A percentile compares a stretch with the other conserved stretches of the same genome.
These are phyloP conservation scores for Ramazzottius varieornatus DNA, from an alignment of 2,888 invertebrate species.

Conservation along the genomic window DNA sequence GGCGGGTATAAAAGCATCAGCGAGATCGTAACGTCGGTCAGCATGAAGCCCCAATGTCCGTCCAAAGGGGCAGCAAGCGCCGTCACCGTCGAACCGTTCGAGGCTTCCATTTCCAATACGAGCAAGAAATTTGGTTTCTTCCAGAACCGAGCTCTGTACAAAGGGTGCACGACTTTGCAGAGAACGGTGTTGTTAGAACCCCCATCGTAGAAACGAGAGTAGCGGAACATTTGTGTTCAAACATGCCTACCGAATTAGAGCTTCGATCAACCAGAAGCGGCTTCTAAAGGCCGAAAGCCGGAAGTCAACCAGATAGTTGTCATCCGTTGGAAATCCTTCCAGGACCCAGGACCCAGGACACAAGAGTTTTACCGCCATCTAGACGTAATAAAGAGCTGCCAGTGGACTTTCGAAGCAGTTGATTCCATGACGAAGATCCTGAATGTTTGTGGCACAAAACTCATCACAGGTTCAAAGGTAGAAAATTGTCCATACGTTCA, in stretches of 20 bases:
- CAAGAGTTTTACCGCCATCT: neutral
- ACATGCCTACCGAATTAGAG: neutral
- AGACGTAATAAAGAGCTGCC: neutral
- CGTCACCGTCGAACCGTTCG: neutral
- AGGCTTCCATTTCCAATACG: neutral
- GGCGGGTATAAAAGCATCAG: neutral
- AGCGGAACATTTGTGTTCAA: neutral
- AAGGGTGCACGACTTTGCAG: neutral
- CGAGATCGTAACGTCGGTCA: constrained; percentile 1
- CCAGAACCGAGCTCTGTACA: neutral
- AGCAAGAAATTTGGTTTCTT: neutral
- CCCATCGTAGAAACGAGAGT: neutral
- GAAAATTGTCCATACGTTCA: neutral
- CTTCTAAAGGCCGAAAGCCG: neutral
- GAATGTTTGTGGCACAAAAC: neutral
- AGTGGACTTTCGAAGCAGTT: neutral
- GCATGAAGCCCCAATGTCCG: neutral
- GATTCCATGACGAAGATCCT: neutral
- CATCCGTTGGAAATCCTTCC: neutral
- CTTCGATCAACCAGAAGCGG: neutral
- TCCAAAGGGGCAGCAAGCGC: neutral
- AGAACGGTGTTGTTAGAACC: neutral
- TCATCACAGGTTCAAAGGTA: neutral
- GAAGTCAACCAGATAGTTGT: no score
- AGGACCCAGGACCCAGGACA: neutral